Conservation (phyloP, 2,888 invertebrate genomes). For the Alloplasta piceator region DNA sequence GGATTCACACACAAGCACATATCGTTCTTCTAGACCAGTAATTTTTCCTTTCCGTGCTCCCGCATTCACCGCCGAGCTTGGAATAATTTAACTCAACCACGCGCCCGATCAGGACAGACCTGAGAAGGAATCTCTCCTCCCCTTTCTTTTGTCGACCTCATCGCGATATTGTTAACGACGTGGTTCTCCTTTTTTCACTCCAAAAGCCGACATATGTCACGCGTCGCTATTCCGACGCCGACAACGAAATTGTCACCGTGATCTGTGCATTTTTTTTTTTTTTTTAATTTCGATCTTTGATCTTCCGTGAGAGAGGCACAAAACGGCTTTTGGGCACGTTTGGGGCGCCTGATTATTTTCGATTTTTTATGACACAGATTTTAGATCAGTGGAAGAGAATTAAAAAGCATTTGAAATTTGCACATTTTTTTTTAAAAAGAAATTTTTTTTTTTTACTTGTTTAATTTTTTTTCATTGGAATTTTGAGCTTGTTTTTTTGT, state of each 20-base stretch:
- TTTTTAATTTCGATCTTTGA: conserved; percentile 30
- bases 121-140: conserved; percentile 22
- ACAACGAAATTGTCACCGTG: conserved; percentile 59
- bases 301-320: background rate
- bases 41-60: conserved; percentile 71
- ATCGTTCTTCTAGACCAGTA: conserved; percentile 36
- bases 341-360: background rate
- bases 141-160: conserved; percentile 49
- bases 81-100: conserved; percentile 74
- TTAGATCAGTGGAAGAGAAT: too few species aligned
- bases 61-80: conserved; percentile 74
- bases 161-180: conserved; percentile 60
- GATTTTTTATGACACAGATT: background rate
- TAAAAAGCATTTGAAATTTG: too few species aligned
- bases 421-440: background rate
- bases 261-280: conserved; percentile 53
- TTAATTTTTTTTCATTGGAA: background rate
- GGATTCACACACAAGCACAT: conserved; percentile 8
- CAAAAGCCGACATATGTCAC: conserved; percentile 63
- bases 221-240: conserved; percentile 1
- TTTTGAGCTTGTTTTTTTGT: background rate
- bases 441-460: conserved; percentile 24
- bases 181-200: conserved; percentile 49
- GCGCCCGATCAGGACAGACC: background rate
- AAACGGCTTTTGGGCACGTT: conserved; percentile 27